Base-by-base conservation (phyloP, 2,888 invertebrate species). In the Melinaea marsaeus region DNA sequence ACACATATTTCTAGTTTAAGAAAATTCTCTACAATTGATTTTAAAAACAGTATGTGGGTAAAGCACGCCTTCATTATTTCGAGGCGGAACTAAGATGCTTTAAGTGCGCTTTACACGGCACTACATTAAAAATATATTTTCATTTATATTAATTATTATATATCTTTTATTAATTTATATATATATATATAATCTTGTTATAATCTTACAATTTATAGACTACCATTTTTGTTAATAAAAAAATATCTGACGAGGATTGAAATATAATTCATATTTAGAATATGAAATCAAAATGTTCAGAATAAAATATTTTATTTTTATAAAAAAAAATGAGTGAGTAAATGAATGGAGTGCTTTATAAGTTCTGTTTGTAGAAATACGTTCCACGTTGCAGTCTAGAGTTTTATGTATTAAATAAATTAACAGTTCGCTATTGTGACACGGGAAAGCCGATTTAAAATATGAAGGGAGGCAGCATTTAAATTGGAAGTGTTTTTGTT, bases 51-150 rank as follows among this genome's bases (percentile, higher is more conserved):
- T 80, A 59, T 57, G 47, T 57, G 37, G 76, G 69, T 72, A 73
- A 42, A 11, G 42, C 42, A 7, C 75, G 77, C 76, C 80, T 82
- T 85, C 83, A 83, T 86, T 85, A 85, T 84, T 84, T 77, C 70
- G 68, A 79, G 75, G 75, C 74, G 78, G 78, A 78, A 80, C 76
- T 74, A 73, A 72, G 75, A 75, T 71, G 75, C 74, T 74, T 77
- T 76, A 79, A 77, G 75, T 63, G 57, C 13, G 45, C 77, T 71
- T 65, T 79, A 77, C 76, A 76, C 32, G 9, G 11, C 9, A 42
- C 9, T 9, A 42, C 11, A 9, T 42, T 9, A 9, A 42, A 42
- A 42, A 42, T 42, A 42, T 42, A 51, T 58, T 34, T 56, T 5
- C 4, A 37, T 34, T 37, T 35, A 13, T 35, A 56, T 32, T 51